These are phyloP conservation scores for Steromphala cineraria DNA, from an alignment of 2,888 invertebrate genomes.

Conservation along the genomic window DNA sequence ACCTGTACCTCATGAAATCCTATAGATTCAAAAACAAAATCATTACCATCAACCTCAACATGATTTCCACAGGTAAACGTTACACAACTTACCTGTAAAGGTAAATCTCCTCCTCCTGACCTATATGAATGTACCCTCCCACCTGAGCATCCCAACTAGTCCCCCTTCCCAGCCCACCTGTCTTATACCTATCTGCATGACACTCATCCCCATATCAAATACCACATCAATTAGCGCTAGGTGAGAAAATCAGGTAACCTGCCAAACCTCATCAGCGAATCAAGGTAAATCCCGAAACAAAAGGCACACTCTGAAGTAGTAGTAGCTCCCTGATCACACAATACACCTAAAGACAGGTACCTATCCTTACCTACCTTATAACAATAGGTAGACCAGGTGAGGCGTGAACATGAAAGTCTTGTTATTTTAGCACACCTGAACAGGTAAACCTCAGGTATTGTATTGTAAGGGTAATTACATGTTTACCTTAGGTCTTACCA, in stretches of 20 bases:
- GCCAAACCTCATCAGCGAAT: neutral
- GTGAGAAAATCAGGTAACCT: conserved; percentile 18
- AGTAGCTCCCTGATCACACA: neutral
- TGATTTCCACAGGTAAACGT: too few species aligned
- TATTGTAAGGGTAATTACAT: neutral
- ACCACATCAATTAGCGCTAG: conserved; percentile 7
- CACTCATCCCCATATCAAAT: conserved; percentile 20
- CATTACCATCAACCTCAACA: too few species aligned
- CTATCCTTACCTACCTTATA: neutral
- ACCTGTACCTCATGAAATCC: too few species aligned
- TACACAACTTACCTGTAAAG: too few species aligned
- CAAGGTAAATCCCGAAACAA: conserved; percentile 13
- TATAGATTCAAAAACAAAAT: too few species aligned
- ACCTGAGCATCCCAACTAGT: too few species aligned
- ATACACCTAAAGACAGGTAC: neutral
- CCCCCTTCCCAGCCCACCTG: neutral
- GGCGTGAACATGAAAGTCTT: conserved; percentile 13
- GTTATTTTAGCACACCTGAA: conserved; percentile 7
- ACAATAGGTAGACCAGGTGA: neutral
- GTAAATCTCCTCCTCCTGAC: too few species aligned
- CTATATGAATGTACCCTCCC: too few species aligned
- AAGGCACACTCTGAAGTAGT: neutral
- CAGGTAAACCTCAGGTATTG: neutral
- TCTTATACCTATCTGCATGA: neutral
- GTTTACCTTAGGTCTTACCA: neutral